Evolutionary conservation across 1,140 invertebrate species (phyloP).

Genomic region (Ruditapes philippinarum): DNA sequence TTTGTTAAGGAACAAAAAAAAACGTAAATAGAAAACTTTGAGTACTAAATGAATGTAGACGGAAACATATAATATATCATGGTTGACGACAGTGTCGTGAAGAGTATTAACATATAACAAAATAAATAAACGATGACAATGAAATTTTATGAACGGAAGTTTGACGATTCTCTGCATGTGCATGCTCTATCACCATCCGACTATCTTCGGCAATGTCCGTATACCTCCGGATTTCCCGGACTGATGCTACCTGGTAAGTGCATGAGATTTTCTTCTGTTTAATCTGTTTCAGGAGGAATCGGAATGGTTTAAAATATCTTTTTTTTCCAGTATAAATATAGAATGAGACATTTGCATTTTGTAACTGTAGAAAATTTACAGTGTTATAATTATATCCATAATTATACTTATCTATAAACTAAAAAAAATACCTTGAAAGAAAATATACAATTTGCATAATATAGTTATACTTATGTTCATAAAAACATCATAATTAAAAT

Average conservation of each 20-base stretch:
- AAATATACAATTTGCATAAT: no score
- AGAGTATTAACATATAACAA: background rate
- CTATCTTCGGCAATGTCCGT: constrained; percentile 65
- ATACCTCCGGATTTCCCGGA: constrained; percentile 49
- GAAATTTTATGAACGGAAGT: constrained; percentile 61
- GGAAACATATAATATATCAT: background rate
- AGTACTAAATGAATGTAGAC: background rate
- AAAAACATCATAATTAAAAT: no score
- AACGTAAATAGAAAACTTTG: background rate
- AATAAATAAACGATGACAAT: constrained; percentile 30
- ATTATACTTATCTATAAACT: no score
- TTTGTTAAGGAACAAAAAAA: background rate
- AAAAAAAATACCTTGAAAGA: no score
- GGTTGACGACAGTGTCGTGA: background rate
- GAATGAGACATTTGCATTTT: no score
- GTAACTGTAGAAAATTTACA: no score
- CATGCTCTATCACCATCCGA: constrained; percentile 47
- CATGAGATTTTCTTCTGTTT: no score
- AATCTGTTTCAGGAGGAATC: no score
- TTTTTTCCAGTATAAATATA: no score
- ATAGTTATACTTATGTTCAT: no score
- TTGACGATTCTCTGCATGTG: constrained; percentile 58
- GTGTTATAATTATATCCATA: no score
- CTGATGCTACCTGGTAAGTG: constrained; percentile 64
- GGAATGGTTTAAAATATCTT: no score